Evolutionary conservation across 2,797 vertebrate genomes (phyloP).

Genomic region (Phoebastria nigripes): DNA sequence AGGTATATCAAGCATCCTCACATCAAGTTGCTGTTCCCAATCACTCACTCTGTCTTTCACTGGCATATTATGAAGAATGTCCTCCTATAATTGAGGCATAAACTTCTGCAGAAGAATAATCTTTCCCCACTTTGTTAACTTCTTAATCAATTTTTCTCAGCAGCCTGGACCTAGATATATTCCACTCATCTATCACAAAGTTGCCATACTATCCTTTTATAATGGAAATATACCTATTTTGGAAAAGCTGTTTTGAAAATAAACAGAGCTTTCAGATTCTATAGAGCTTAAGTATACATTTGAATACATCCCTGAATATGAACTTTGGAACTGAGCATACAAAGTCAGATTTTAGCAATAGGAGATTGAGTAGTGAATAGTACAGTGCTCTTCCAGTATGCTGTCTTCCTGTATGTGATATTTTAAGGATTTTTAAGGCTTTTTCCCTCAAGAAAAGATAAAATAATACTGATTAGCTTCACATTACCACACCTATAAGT

Average conservation of each 20-base stretch:
- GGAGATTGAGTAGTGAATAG: background rate
- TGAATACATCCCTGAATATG: background rate
- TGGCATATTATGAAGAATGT: background rate
- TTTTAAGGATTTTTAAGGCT: background rate
- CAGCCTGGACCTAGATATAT: background rate
- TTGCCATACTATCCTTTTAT: background rate
- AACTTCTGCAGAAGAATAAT: background rate
- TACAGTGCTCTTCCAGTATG: background rate
- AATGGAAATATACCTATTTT: background rate
- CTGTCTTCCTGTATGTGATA: background rate
- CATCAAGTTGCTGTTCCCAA: background rate
- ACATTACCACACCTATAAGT: background rate
- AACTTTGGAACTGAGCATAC: background rate
- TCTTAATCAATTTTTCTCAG: background rate
- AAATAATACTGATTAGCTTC: background rate
- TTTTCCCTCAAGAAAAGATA: background rate
- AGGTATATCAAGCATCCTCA: background rate
- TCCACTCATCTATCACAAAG: background rate
- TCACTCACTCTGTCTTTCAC: background rate
- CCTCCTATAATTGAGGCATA: background rate
- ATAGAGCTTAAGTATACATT: fast-evolving
- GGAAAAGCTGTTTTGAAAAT: background rate
- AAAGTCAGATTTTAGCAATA: background rate
- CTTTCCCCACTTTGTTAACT: background rate
- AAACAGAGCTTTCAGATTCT: background rate